Evolutionary conservation across 1,140 invertebrate genomes (phyloP).

Genomic region (Drosophila pseudoobscura): DNA sequence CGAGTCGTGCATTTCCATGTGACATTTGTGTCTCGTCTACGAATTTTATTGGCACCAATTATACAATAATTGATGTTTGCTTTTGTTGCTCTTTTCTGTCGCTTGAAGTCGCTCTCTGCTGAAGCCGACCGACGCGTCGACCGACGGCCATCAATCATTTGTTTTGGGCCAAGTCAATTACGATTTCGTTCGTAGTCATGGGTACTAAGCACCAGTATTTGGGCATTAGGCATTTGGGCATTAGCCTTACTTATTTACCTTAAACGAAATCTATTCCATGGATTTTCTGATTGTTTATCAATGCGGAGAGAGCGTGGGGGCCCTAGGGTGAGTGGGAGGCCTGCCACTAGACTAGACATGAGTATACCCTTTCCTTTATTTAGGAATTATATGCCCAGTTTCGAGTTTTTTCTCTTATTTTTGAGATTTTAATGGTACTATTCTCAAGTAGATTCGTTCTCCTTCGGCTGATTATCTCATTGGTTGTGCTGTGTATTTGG

Average conservation of each 20-base stretch:
- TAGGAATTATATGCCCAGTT: no score
- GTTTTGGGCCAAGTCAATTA: slow-evolving; percentile 56
- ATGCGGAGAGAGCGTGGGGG: not conserved
- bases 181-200: slow-evolving; percentile 47
- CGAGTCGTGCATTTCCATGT: slow-evolving; percentile 36
- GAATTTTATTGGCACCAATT: slow-evolving; percentile 73
- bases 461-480: not conserved
- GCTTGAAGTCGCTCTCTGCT: slow-evolving; percentile 2
- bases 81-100: slow-evolving; percentile 11
- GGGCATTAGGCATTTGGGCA: slow-evolving; percentile 19
- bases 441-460: no score
- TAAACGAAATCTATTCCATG: slow-evolving; percentile 40
- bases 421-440: no score
- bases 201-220: slow-evolving; percentile 37
- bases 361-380: no score
- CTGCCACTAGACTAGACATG: not conserved
- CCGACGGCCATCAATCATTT: slow-evolving; percentile 64
- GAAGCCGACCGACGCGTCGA: no score
- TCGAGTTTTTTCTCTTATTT: no score
- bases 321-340: slow-evolving; percentile 25
- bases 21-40: slow-evolving; percentile 57
- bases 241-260: slow-evolving; percentile 53
- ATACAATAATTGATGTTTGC: slow-evolving; percentile 25
- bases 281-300: slow-evolving; percentile 54
- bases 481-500: slow-evolving; percentile 2